phyloP scores from a whole-genome alignment of 2,797 vertebrate species.

The Platalea minor region DNA sequence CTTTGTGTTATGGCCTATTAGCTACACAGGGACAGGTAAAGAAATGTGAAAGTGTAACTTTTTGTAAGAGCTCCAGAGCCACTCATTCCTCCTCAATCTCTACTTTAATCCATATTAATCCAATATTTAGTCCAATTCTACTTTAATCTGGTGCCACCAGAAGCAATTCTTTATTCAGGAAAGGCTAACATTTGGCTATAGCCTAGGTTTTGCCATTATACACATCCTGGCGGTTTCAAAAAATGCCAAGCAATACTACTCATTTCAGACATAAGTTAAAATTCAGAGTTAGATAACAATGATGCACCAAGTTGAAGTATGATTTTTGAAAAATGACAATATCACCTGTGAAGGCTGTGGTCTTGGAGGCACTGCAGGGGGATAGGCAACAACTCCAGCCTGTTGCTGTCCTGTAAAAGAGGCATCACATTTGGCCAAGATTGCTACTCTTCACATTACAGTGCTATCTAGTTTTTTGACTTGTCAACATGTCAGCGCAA shows the following conservation, averaged over 20 bases:
- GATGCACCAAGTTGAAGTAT: background rate
- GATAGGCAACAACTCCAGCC: constrained; percentile 85
- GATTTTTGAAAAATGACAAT: background rate
- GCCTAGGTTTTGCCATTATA: background rate
- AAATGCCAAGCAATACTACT: background rate
- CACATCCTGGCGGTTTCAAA: background rate
- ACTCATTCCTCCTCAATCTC: background rate
- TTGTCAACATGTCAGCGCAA: background rate
- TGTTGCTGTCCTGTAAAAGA: constrained; percentile 82
- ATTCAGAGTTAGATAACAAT: background rate
- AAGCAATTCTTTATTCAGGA: background rate
- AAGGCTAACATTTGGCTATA: background rate
- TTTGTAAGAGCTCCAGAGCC: background rate
- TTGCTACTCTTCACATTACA: background rate
- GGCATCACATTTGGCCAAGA: background rate
- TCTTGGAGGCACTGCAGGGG: constrained; percentile 95
- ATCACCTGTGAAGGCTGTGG: constrained; percentile 93
- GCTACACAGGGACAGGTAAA: background rate
- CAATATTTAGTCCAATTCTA: background rate
- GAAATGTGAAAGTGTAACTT: background rate
- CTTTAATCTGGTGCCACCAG: background rate
- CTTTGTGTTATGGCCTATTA: background rate
- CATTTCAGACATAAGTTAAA: background rate
- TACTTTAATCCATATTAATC: background rate
- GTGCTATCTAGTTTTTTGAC: background rate